Percentiles rank a stretch among this genome's conserved stretches.
Conservation (phyloP, 2,797 vertebrate genomes). For the Astyanax mexicanus region DNA sequence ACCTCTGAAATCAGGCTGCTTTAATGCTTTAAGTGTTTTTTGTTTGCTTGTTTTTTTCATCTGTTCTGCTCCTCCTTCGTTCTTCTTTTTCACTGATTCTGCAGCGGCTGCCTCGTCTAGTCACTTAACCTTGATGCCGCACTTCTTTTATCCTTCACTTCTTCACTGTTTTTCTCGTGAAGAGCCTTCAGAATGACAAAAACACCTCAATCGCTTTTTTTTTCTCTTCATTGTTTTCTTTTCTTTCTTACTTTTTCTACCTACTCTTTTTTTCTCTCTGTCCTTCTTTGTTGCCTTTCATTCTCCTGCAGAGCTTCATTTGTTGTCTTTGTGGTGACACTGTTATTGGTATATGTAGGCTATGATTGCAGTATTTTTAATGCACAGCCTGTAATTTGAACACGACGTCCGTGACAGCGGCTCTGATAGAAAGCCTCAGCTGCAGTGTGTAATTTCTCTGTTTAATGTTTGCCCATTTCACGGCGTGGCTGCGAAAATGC, state of each 20-base stretch:
- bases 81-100: neutral
- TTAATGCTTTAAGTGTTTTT: neutral
- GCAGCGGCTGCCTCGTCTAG: neutral
- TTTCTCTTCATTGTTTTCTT: no score
- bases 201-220: neutral
- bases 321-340: neutral
- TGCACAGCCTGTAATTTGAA: neutral
- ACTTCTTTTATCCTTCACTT: slow-evolving; percentile 10
- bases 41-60: neutral
- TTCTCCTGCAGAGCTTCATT: neutral
- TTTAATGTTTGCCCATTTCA: neutral
- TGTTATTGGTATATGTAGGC: neutral
- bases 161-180: slow-evolving; percentile 12
- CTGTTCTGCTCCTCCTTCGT: neutral
- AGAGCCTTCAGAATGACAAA: slow-evolving; percentile 10
- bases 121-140: slow-evolving; percentile 21
- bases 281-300: neutral
- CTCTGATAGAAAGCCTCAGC: neutral
- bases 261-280: no score
- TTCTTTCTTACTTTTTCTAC: neutral
- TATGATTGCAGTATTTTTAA: neutral
- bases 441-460: neutral
- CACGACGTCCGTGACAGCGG: neutral
- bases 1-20: neutral
- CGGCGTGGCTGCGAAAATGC: neutral